Base-by-base conservation (phyloP, 37 sponge, comb jelly and placozoan species). In the Cliona cf. orientalis region DNA sequence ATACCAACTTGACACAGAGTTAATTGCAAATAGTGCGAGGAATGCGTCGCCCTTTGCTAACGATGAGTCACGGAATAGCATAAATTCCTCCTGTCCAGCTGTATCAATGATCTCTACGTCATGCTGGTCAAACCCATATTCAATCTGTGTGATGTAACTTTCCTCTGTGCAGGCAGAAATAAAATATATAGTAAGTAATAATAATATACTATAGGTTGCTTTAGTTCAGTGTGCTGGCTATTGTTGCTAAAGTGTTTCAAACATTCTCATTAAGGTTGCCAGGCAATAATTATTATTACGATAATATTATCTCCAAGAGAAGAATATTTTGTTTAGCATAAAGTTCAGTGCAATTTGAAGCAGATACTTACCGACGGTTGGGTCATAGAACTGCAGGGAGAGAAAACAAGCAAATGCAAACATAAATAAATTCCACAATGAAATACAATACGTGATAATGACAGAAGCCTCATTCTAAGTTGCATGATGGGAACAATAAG, bases 21-120 rank as follows among this genome's bases (percentile, higher is more conserved):
- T 86, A 35, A 95, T 82, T 38, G 96, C 92, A 81, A 89, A 95
- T 21, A 95, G 64, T 9, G 82, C 84, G 19, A 95, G 90, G 69
- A 89, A 95, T 22, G 90, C 96, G 69, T 95, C 92, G 38, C 92
- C 96, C 41, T 89, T 86, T 12, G 87, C 72, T 70, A 95, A 58
- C 0, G 96, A 87, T 32, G 80, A 56, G 80, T 95, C 86, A 45
- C 96, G 43, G 79, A 86, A 92, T 69, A 75, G 71, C 80, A 91
- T 66, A 43, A 95, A 95, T 72, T 95, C 96, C 63, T 95, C 96
- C 64, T 95, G 92, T 4, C 96, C 96, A 5, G 96, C 96, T 33
- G 96, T 95, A 74, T 95, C 96, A 33, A 95, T 84, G 46, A 95
- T 89, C 71, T 95, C 96, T 21, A 95, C 80, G 37, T 92, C 94